phyloP scores from a whole-genome alignment of 1,140 invertebrate species.

The Lordiphosa stackelbergi region DNA sequence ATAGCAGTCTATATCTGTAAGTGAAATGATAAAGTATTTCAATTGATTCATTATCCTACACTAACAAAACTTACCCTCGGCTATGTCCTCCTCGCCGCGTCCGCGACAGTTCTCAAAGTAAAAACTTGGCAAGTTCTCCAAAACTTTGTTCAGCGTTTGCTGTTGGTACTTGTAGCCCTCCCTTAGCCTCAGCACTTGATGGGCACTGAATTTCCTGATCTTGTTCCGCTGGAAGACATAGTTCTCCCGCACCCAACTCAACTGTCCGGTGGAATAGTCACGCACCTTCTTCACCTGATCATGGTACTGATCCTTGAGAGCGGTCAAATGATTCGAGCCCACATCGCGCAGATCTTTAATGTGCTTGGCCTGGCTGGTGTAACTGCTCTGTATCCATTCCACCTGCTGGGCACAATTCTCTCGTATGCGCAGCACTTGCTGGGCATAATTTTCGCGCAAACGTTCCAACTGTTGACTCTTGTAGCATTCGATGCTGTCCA shows the following conservation, averaged over 20 bases:
- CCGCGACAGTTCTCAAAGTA: slow-evolving; percentile 95
- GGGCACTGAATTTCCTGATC: slow-evolving; percentile 94
- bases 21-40: too few species aligned
- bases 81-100: slow-evolving; percentile 85
- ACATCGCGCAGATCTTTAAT: slow-evolving; percentile 93
- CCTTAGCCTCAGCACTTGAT: slow-evolving; percentile 90
- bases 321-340: slow-evolving; percentile 89
- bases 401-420: slow-evolving; percentile 95
- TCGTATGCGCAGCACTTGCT: slow-evolving; percentile 92
- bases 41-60: too few species aligned
- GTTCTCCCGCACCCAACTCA: slow-evolving; percentile 95
- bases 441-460: slow-evolving; percentile 92
- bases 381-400: slow-evolving; percentile 94
- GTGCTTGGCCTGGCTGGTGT: slow-evolving; percentile 91
- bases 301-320: slow-evolving; percentile 93
- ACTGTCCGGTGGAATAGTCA: slow-evolving; percentile 91
- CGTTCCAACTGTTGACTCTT: slow-evolving; percentile 92
- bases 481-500: slow-evolving; percentile 93
- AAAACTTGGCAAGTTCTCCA: slow-evolving; percentile 94
- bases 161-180: slow-evolving; percentile 97
- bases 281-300: slow-evolving; percentile 92
- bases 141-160: slow-evolving; percentile 93
- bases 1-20: slow-evolving; percentile 79
- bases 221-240: slow-evolving; percentile 96
- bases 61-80: slow-evolving; percentile 72